Evolutionary conservation across 2,113 vertebrate genomes (phyloP).

Genomic region (Spheniscus mendiculus): DNA sequence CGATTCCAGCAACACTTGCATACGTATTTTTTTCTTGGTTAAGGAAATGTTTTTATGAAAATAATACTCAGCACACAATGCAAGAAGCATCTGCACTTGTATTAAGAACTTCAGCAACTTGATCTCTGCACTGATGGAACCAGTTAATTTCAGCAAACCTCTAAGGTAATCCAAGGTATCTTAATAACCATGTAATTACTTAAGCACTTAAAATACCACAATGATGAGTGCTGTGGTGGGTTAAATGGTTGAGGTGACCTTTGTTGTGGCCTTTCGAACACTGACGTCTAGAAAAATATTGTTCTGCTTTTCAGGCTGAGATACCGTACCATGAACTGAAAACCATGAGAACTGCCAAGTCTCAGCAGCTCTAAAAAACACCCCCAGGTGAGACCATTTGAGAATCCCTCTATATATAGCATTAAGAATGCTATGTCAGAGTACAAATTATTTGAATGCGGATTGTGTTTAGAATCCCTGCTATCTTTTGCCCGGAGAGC

Average conservation of each 20-base stretch:
- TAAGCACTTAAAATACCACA: not conserved
- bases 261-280: not conserved
- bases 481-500: not conserved
- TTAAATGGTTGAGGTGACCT: not conserved
- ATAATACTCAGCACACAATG: not conserved
- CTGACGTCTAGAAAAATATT: not conserved
- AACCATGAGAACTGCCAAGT: not conserved
- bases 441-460: not conserved
- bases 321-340: not conserved
- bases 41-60: not conserved
- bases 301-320: not conserved
- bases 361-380: not conserved
- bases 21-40: not conserved
- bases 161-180: not conserved
- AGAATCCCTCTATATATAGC: not conserved
- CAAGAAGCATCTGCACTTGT: not conserved
- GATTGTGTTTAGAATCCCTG: not conserved
- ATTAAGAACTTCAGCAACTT: not conserved
- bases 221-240: not conserved
- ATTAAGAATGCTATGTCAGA: not conserved
- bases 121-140: not conserved
- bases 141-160: constrained; percentile 9
- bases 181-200: not conserved
- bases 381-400: not conserved
- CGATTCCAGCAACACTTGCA: not conserved